These are phyloP conservation scores for Eidolon dupreanum DNA, from an alignment of 2,797 vertebrate species.

Conservation along the genomic window DNA sequence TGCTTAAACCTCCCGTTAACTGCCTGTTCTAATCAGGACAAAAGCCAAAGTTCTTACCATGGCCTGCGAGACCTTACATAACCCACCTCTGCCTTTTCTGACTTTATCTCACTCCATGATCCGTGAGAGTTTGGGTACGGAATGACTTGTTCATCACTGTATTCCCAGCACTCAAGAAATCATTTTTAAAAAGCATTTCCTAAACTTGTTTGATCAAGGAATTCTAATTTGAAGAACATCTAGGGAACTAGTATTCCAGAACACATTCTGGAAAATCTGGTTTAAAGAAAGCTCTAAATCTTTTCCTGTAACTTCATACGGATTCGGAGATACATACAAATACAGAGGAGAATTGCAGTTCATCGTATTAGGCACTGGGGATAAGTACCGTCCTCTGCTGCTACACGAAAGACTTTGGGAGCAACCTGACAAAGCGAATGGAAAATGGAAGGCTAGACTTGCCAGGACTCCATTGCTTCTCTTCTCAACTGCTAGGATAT, in stretches of 20 bases:
- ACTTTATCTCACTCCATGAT: neutral
- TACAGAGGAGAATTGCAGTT: neutral
- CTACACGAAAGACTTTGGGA: neutral
- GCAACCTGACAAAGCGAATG: neutral
- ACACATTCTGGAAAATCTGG: slow-evolving; percentile 32
- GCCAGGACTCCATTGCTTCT: neutral
- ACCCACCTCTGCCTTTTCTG: neutral
- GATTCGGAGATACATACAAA: neutral
- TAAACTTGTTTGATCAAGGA: neutral
- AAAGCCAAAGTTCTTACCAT: neutral
- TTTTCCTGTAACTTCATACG: neutral
- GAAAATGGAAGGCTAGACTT: neutral
- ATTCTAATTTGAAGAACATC: neutral
- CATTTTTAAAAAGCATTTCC: slow-evolving; percentile 5
- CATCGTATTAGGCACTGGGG: neutral
- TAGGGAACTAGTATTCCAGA: neutral
- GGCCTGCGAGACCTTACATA: neutral
- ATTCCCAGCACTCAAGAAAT: neutral
- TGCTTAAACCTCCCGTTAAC: neutral
- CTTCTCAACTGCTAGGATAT: neutral
- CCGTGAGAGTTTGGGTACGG: neutral
- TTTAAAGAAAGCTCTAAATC: slow-evolving; percentile 29
- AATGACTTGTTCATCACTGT: neutral
- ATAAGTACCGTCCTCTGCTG: neutral
- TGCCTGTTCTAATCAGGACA: neutral